Evolutionary conservation across 1,140 invertebrate genomes (phyloP).

Genomic region (Brachionus manjavacas): DNA sequence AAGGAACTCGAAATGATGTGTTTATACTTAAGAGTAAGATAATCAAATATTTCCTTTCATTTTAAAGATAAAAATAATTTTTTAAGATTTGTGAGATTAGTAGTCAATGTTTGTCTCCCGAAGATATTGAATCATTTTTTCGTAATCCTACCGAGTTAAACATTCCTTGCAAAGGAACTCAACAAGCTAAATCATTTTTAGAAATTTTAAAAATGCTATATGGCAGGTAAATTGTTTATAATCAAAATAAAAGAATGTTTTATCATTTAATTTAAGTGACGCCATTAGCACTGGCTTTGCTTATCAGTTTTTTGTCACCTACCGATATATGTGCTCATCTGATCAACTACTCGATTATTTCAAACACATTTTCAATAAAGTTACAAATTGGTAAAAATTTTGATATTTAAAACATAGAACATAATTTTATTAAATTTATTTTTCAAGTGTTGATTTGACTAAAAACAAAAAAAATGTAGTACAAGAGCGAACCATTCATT

Average conservation of each 20-base stretch:
- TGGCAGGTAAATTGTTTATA: background rate
- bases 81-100: conserved; percentile 17
- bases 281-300: conserved; percentile 32
- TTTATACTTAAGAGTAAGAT: background rate
- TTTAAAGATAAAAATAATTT: background rate
- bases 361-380: background rate
- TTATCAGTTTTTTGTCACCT: conserved; percentile 42
- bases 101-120: background rate
- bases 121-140: conserved; percentile 14
- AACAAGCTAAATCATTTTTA: conserved; percentile 18
- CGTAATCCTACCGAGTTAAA: background rate
- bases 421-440: background rate
- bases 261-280: background rate
- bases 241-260: background rate
- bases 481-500: background rate
- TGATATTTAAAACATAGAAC: background rate
- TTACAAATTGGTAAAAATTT: background rate
- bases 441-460: background rate
- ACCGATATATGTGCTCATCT: conserved; percentile 28
- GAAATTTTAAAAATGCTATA: conserved; percentile 22
- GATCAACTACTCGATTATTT: background rate
- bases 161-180: background rate
- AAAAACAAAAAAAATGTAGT: background rate
- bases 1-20: conserved; percentile 35
- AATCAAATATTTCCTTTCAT: background rate